Conservation (phyloP, 1,140 invertebrate species). For the Cyclina sinensis region DNA sequence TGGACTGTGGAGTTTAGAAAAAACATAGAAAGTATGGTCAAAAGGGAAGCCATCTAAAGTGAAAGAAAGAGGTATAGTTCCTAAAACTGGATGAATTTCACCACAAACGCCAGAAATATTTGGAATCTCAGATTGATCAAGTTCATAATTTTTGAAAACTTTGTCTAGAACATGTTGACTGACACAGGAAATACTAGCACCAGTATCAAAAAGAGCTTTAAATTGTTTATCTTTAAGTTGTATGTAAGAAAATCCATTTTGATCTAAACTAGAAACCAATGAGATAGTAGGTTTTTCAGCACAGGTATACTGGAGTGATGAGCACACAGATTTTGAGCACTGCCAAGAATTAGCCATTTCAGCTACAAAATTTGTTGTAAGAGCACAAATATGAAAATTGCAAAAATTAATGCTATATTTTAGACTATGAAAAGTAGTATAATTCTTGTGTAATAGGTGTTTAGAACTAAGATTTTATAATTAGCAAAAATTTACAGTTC, state of each 20-base stretch:
- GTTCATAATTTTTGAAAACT: not conserved
- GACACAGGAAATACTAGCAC: conserved; percentile 23
- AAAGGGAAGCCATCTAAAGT: not conserved
- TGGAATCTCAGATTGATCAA: not conserved
- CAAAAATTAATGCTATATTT: no score
- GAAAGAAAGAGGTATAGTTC: not conserved
- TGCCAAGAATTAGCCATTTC: no score
- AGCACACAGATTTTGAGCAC: not conserved
- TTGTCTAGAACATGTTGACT: not conserved
- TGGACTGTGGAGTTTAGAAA: not conserved
- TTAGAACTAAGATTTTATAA: no score
- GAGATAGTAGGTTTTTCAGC: not conserved
- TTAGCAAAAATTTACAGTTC: no score
- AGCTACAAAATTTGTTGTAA: no score
- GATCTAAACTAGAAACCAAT: not conserved
- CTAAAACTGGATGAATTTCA: not conserved
- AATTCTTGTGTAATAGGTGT: no score
- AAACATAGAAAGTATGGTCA: conserved; percentile 27
- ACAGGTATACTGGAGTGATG: not conserved
- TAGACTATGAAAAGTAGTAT: no score
- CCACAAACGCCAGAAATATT: not conserved
- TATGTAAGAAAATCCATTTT: not conserved
- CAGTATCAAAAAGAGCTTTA: not conserved
- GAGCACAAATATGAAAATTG: no score
- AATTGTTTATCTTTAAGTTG: no score